Evolutionary conservation across 2,113 vertebrate species (phyloP).

Genomic region (Acinonyx jubatus): DNA sequence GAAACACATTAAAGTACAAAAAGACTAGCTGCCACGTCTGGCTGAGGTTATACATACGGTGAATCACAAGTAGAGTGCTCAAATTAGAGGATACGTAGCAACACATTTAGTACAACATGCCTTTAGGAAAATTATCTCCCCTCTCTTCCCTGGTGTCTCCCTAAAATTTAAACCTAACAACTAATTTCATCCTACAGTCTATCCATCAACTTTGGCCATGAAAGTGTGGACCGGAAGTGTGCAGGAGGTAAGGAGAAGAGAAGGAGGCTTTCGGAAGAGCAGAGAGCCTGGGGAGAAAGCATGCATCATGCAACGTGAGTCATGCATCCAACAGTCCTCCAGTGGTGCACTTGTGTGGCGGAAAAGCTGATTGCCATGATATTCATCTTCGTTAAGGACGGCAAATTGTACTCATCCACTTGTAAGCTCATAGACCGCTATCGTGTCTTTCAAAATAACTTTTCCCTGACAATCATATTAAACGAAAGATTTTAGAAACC

Average conservation of each 20-base stretch:
- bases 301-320: conserved; percentile 73
- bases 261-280: conserved; percentile 40
- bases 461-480: not conserved
- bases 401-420: not conserved
- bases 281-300: conserved; percentile 23
- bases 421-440: not conserved
- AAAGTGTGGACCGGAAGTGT: not conserved
- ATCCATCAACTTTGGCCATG: not conserved
- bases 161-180: not conserved
- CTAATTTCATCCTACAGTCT: not conserved
- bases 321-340: conserved; percentile 68
- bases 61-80: not conserved
- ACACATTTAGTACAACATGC: not conserved
- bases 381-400: conserved; percentile 75
- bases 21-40: not conserved
- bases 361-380: conserved; percentile 27
- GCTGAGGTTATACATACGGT: accelerated
- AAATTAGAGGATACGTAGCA: not conserved
- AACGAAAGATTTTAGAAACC: not conserved
- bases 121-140: not conserved
- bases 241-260: not conserved
- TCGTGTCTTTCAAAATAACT: not conserved
- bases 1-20: not conserved
- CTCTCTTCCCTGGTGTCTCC: not conserved
- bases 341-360: conserved; percentile 43